phyloP scores from a whole-genome alignment of 2,888 invertebrate species.

The Drosophila pegasa region DNA sequence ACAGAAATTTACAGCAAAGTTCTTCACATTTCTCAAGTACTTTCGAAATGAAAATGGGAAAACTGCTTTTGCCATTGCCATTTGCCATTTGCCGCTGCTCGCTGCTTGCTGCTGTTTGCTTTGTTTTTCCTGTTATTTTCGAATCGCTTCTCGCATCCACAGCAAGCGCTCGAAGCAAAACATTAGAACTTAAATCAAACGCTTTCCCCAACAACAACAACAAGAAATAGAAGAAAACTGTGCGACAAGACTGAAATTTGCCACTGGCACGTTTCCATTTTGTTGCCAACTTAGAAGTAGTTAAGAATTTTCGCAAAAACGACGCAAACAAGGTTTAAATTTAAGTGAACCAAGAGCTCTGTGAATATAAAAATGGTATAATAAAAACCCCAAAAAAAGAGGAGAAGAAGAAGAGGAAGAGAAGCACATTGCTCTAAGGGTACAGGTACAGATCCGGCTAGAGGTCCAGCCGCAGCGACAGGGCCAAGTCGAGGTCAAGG shows the following conservation, averaged over 20 bases:
- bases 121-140: constrained; percentile 60
- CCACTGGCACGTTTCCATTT: constrained; percentile 27
- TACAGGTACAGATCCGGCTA: constrained; percentile 27
- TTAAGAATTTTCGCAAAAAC: constrained; percentile 22
- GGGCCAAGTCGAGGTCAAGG: constrained; percentile 25
- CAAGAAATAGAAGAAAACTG: constrained; percentile 4
- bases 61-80: constrained; percentile 41
- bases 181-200: constrained; percentile 49
- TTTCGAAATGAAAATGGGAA: constrained; percentile 52
- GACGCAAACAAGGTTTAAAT: constrained; percentile 12
- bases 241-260: constrained; percentile 20
- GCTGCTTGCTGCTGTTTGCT: constrained; percentile 41
- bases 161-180: constrained; percentile 42
- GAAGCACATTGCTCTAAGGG: constrained; percentile 16
- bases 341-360: constrained; percentile 16
- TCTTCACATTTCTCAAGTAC: constrained; percentile 58
- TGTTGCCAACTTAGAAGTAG: constrained; percentile 32
- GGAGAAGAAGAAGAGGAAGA: background rate
- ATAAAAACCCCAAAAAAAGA: background rate
- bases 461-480: constrained; percentile 20
- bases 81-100: constrained; percentile 32
- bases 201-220: constrained; percentile 25
- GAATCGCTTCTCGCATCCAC: constrained; percentile 46
- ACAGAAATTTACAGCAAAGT: constrained; percentile 31
- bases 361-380: constrained; percentile 3